phyloP scores from a whole-genome alignment of 1,140 invertebrate species.

The Aphis craccivora region DNA sequence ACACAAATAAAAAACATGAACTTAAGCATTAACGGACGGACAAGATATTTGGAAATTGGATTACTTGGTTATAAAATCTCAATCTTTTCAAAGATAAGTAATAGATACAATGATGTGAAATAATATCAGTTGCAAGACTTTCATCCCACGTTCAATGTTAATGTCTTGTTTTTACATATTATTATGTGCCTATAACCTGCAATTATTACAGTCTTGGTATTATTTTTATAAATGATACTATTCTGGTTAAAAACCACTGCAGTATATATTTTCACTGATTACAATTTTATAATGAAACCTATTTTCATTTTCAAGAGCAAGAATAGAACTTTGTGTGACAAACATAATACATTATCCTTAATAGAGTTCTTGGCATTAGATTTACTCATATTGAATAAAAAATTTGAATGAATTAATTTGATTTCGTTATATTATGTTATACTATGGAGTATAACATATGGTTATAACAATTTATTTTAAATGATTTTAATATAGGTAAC shows the following conservation, averaged over 20 bases:
- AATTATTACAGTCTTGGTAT: background rate
- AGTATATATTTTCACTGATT: background rate
- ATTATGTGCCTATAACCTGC: background rate
- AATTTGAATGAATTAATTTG: background rate
- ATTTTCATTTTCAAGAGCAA: background rate
- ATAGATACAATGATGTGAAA: background rate
- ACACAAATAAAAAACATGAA: background rate
- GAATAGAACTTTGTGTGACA: background rate
- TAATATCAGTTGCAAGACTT: background rate
- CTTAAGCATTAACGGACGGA: background rate
- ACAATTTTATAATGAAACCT: background rate
- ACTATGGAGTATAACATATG: no score
- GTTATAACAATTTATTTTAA: background rate
- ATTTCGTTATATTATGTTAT: no score
- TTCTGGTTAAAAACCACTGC: no score
- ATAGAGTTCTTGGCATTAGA: background rate
- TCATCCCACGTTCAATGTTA: background rate
- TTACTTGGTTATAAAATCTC: background rate
- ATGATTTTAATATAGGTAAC: background rate
- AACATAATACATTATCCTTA: background rate
- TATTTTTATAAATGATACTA: background rate
- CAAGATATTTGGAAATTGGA: background rate
- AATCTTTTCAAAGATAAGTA: background rate
- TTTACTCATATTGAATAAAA: background rate
- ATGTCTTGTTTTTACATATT: background rate